Percentiles rank a stretch among this genome's conserved stretches.
Evolutionary conservation across 2,888 invertebrate genomes (phyloP).

Genomic region (Ctena decussata): DNA sequence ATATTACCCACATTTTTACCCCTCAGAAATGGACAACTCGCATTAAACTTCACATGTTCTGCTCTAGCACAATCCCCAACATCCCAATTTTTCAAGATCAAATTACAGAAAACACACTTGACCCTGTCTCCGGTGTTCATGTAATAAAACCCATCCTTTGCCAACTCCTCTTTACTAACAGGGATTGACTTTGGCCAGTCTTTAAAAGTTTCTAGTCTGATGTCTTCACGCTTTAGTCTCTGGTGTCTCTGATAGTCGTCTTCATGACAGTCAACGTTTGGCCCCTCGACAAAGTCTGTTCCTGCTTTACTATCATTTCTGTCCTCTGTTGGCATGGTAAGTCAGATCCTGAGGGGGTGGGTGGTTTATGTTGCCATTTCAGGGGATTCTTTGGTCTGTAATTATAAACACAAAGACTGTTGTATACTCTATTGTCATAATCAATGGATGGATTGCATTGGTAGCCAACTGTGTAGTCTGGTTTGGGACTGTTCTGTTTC

Average conservation of each 20-base stretch:
- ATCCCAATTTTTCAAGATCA: slow-evolving; percentile 66
- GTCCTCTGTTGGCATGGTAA: slow-evolving; percentile 40
- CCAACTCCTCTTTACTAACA: slow-evolving; percentile 58
- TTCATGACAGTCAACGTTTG: slow-evolving; percentile 26
- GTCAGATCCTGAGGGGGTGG: neutral
- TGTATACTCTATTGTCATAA: too few relatives aligned
- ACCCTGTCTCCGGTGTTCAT: slow-evolving; percentile 59
- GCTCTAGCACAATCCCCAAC: slow-evolving; percentile 53
- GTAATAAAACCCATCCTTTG: slow-evolving; percentile 65
- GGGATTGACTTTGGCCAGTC: slow-evolving; percentile 57
- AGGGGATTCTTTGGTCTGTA: too few relatives aligned
- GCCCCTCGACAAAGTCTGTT: slow-evolving; percentile 45
- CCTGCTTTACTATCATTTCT: slow-evolving; percentile 44
- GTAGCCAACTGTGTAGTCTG: too few relatives aligned
- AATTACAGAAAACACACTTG: slow-evolving; percentile 67
- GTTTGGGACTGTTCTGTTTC: neutral
- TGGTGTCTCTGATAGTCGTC: slow-evolving; percentile 45
- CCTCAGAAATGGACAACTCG: slow-evolving; percentile 59
- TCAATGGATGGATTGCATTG: too few relatives aligned
- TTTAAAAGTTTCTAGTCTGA: slow-evolving; percentile 51
- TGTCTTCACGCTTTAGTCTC: slow-evolving; percentile 50
- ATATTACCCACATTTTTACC: slow-evolving; percentile 56
- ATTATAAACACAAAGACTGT: too few relatives aligned
- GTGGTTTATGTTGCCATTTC: neutral
- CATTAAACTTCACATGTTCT: slow-evolving; percentile 63